phyloP scores from a whole-genome alignment of 2,888 invertebrate genomes.

The Melieria crassipennis region DNA sequence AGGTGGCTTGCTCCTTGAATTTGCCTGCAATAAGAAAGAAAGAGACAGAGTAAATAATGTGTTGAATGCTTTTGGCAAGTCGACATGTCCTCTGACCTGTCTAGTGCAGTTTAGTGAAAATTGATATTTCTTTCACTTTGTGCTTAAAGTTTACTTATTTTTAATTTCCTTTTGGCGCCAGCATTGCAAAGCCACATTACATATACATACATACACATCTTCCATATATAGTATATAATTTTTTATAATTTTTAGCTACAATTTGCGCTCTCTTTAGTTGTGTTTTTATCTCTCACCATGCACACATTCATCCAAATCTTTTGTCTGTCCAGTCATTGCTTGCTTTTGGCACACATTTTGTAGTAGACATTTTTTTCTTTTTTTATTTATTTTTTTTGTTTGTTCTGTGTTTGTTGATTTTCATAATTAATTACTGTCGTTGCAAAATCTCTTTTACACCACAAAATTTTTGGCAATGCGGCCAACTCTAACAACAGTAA shows the following conservation, averaged over 20 bases:
- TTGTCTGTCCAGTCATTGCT: background rate
- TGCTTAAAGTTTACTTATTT: background rate
- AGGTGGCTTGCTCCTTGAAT: conserved; percentile 95
- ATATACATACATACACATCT: background rate
- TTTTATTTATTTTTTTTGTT: background rate
- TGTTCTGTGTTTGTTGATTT: conserved; percentile 47
- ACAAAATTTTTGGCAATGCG: conserved; percentile 25
- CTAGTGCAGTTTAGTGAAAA: too few relatives aligned
- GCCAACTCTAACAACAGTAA: conserved; percentile 21
- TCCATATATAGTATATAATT: background rate
- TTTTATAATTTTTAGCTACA: background rate
- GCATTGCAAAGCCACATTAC: background rate
- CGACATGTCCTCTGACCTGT: too few relatives aligned
- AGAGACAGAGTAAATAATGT: background rate
- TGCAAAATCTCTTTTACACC: conserved; percentile 34
- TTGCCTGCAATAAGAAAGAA: conserved; percentile 55
- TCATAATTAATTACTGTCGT: conserved; percentile 55
- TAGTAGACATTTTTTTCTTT: background rate
- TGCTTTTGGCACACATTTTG: background rate
- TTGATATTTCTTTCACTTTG: background rate
- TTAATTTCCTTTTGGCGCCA: background rate
- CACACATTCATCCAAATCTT: background rate
- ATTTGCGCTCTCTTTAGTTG: too few relatives aligned
- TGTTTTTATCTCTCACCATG: too few relatives aligned
- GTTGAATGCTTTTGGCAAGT: background rate